A percentile compares a stretch with the other conserved stretches of the same genome.
phyloP scores from a whole-genome alignment of 2,113 vertebrate genomes.

The Lepus europaeus region DNA sequence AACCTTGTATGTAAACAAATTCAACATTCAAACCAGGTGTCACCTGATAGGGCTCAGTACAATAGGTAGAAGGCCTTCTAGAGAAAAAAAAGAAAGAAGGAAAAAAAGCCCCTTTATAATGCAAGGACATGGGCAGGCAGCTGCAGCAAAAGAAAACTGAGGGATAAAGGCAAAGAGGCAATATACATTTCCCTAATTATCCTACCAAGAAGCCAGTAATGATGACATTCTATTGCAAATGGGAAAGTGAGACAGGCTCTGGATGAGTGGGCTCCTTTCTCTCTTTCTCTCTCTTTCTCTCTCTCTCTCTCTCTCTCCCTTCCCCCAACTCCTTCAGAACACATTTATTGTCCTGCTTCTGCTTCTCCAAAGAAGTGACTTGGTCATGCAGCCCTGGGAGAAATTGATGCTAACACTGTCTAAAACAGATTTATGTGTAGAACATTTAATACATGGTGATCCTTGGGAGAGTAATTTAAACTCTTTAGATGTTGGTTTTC shows the following conservation, averaged over 20 bases:
- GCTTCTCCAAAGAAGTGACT: not conserved
- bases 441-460: not conserved
- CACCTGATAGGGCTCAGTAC: not conserved
- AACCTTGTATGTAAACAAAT: slow-evolving; percentile 39
- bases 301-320: not conserved
- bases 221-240: not conserved
- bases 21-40: slow-evolving; percentile 36
- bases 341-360: not conserved
- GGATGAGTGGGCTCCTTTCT: not conserved
- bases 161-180: not conserved
- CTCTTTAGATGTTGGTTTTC: not conserved
- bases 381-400: not conserved
- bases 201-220: not conserved
- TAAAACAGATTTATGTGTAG: not conserved
- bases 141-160: not conserved
- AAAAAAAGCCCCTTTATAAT: not conserved
- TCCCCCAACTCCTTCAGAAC: no score
- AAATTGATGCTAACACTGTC: not conserved
- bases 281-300: not conserved
- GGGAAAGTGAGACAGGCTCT: not conserved
- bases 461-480: not conserved
- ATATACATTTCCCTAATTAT: not conserved
- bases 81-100: not conserved
- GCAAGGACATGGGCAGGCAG: not conserved
- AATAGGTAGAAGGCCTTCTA: not conserved